Evolutionary conservation across 2,797 vertebrate genomes (phyloP), one percentile per base, ranked within the genome.

Genomic region (Mallotus villosus): DNA sequence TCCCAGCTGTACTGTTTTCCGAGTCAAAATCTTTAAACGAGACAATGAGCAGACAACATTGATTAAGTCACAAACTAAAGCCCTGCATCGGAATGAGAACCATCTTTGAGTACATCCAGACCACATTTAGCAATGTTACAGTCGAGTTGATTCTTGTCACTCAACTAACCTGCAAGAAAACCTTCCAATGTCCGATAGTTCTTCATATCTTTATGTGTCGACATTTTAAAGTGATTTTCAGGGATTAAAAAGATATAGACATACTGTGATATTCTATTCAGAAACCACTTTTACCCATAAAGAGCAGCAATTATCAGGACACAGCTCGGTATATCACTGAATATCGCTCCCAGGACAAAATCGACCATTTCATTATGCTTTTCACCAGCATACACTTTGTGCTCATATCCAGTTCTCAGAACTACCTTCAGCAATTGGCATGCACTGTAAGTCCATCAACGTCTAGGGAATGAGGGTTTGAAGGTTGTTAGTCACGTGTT

Each of bases 351-450:
- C 51, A 12, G 51, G 74, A 75, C 69, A 32, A 82, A 85, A 86
- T 85, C 70, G 74, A 71, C 74, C 77, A 85, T 71, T 51, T 32
- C 25, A 41, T 78, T 82, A 75, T 32, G 9, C 74, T 74, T 27
- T 53, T 78, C 16, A 24, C 69, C 63, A 63, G 51, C 68, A 73
- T 76, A 41, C 81, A 81, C 58, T 34, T 68, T 21, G 60, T 60
- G 25, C 34, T 77, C 55, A 70, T 16, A 78, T 74, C 55, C 51
- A 68, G 53, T 16, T 21, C 58, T 74, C 76, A 67, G 51, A 73
- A 76, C 71, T 37, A 74, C 83, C 78, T 82, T 60, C 41, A 79
- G 69, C 66, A 74, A 85, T 87, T 89, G 86, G 83, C 80, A 86
- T 41, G 59, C 78, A 66, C 67, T 0, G 16, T 71, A 82, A 87